phyloP scores from a whole-genome alignment of 2,888 invertebrate species.

The Microdon myrmicae region DNA sequence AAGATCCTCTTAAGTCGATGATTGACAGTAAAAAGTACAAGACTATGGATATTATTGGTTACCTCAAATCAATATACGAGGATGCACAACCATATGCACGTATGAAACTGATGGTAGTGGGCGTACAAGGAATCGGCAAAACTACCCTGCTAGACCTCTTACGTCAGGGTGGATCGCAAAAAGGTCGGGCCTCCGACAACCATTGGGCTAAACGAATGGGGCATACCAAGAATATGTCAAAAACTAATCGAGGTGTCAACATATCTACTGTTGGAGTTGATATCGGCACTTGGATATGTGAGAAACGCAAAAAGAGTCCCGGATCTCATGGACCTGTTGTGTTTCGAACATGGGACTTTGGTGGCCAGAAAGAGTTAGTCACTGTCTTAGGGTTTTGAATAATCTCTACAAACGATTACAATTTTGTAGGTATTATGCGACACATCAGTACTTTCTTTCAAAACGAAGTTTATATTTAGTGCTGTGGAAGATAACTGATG shows the following conservation, averaged over 20 bases:
- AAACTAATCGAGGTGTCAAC: constrained; percentile 80
- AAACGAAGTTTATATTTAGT: constrained; percentile 94
- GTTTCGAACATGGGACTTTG: constrained; percentile 98
- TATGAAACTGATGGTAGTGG: constrained; percentile 97
- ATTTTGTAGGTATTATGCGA: constrained; percentile 84
- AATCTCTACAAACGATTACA: constrained; percentile 1
- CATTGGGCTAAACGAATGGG: constrained; percentile 97
- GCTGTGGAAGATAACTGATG: constrained; percentile 94
- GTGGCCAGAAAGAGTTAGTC: constrained; percentile 90
- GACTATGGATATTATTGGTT: constrained; percentile 91
- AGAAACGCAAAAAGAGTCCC: constrained; percentile 81
- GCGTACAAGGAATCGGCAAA: constrained; percentile 87
- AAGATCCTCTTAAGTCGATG: constrained; percentile 90
- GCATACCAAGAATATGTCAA: constrained; percentile 82
- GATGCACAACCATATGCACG: constrained; percentile 93
- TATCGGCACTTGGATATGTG: constrained; percentile 94
- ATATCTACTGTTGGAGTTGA: constrained; percentile 98
- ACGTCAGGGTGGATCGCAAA: constrained; percentile 84
- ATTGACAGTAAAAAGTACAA: constrained; percentile 92
- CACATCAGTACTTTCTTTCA: constrained; percentile 98
- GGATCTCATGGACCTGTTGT: constrained; percentile 84
- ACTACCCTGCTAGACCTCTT: constrained; percentile 91
- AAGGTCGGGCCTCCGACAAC: constrained; percentile 70
- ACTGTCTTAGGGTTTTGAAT: background rate
- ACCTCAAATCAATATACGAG: constrained; percentile 87